Evolutionary conservation across 2,888 invertebrate species (phyloP), one percentile per base, ranked within the genome.

Genomic region (Flexamia atlantica): DNA sequence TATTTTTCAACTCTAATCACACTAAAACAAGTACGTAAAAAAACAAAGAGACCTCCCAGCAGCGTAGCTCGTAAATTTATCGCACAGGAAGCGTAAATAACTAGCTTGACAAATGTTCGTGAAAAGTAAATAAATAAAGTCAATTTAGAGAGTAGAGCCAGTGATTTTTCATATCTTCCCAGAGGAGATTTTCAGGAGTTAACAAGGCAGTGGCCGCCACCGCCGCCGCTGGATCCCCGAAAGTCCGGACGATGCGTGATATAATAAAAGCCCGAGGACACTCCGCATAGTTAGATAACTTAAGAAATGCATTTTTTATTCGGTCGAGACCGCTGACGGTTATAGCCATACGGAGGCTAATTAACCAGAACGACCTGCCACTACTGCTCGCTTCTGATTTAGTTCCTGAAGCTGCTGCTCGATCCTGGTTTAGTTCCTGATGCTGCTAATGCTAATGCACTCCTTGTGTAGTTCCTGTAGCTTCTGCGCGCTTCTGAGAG

Each of bases 221-320:
- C 60, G 25, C 23, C 23, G 60, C 9, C 25, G 17, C 40, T 40
- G 36, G 20, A n/a, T 10, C 20, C 1, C 70, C 70, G 36, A 36
- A 36, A 20, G 40, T 20, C 23, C 7, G 20, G 23, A 0, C 12
- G 1, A 20, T 20, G 32, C 40, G 70, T 42, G 42, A 76, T 76
- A 10, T 50, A 76, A 76, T 50, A 20, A 76, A n/a, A 9, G 76
- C 76, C 76, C 25, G 28, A n/a, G 46, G 76, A 28, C 72, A 5
- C 70, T 7, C 30, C 68, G 32, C 30, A 32, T 70, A 70, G 70
- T 76, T 76, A 46, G 76, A 46, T 76, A 76, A 46, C 76, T 76
- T 76, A 76, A 46, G 76, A 76, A 76, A 28, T 46, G 46, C 76
- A 76, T 76, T 76, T 76, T 76, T 76, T 76, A 76, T 46, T 14